Percentiles rank a stretch among this genome's conserved stretches.
These are phyloP conservation scores for Ispidina lecontei DNA, from an alignment of 2,797 vertebrate species.

Conservation along the genomic window DNA sequence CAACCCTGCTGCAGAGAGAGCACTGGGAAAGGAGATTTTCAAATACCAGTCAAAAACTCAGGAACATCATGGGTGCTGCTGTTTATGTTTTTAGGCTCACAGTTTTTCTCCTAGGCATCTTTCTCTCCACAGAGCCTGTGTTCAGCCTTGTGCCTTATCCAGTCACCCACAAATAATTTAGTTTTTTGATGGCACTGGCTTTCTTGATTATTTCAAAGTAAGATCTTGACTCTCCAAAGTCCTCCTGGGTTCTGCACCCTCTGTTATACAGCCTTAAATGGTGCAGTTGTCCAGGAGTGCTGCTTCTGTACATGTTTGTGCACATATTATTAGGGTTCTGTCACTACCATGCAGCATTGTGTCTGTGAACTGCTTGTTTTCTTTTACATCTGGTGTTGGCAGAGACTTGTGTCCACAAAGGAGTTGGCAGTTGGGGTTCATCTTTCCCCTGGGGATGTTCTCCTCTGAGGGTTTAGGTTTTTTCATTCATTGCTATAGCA, in stretches of 20 bases:
- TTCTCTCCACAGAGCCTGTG: not conserved
- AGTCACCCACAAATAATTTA: not conserved
- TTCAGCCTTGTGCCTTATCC: not conserved
- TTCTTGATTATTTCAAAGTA: not conserved
- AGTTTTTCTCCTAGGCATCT: not conserved
- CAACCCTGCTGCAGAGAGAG: not conserved
- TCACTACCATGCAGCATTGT: rapidly evolving
- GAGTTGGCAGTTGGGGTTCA: not conserved
- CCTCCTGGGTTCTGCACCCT: not conserved
- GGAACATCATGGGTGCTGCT: not conserved
- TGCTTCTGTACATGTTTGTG: not conserved
- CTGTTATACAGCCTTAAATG: not conserved
- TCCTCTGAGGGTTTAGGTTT: not conserved
- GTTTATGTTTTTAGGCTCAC: not conserved
- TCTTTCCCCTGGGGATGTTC: not conserved
- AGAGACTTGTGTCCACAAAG: not conserved
- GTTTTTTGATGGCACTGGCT: not conserved
- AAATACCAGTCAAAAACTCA: not conserved
- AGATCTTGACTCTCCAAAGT: not conserved
- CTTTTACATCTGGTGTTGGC: not conserved
- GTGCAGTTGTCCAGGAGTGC: not conserved
- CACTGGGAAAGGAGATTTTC: not conserved
- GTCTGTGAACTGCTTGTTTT: not conserved
- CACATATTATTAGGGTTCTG: not conserved
- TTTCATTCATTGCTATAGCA: not conserved